phyloP scores from a whole-genome alignment of 2,888 invertebrate species.

The Drosophila kambysellisi region DNA sequence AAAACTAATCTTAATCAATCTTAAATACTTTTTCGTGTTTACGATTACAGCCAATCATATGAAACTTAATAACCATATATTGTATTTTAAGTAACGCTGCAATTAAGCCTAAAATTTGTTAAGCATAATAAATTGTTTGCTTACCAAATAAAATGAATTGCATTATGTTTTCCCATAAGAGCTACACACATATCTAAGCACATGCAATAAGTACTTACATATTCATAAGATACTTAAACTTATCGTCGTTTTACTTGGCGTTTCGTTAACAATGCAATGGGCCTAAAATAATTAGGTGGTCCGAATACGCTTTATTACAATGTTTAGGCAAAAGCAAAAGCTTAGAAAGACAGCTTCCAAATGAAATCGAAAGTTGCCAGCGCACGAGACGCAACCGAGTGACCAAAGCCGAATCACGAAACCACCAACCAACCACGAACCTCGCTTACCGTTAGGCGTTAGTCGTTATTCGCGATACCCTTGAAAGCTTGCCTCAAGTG shows the following conservation, averaged over 20 bases:
- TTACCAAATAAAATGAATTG: slow-evolving; percentile 69
- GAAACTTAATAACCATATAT: slow-evolving; percentile 16
- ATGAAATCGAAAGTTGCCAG: slow-evolving; percentile 65
- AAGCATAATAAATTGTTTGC: slow-evolving; percentile 54
- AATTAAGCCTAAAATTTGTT: slow-evolving; percentile 25
- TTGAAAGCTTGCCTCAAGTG: slow-evolving; percentile 77
- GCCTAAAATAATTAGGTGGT: slow-evolving; percentile 42
- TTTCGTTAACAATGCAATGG: slow-evolving; percentile 37
- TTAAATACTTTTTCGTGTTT: slow-evolving; percentile 2
- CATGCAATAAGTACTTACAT: slow-evolving; percentile 33
- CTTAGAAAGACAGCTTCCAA: slow-evolving; percentile 54
- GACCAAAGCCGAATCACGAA: slow-evolving; percentile 13
- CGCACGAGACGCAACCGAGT: slow-evolving; percentile 18
- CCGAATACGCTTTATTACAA: slow-evolving; percentile 20
- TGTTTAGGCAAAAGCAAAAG: slow-evolving; percentile 43
- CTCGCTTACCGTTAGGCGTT: slow-evolving; percentile 53
- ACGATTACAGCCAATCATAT: slow-evolving; percentile 5
- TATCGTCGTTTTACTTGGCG: slow-evolving; percentile 42
- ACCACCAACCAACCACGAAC: not conserved
- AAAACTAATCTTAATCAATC: slow-evolving; percentile 3
- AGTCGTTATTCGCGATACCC: slow-evolving; percentile 50
- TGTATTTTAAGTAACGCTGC: slow-evolving; percentile 19
- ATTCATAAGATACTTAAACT: slow-evolving; percentile 40
- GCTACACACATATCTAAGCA: slow-evolving; percentile 4
- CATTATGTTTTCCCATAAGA: slow-evolving; percentile 44